phyloP scores from a whole-genome alignment of 37 sponge, comb jelly and placozoan genomes.

The Cladorhizidae sp. region DNA sequence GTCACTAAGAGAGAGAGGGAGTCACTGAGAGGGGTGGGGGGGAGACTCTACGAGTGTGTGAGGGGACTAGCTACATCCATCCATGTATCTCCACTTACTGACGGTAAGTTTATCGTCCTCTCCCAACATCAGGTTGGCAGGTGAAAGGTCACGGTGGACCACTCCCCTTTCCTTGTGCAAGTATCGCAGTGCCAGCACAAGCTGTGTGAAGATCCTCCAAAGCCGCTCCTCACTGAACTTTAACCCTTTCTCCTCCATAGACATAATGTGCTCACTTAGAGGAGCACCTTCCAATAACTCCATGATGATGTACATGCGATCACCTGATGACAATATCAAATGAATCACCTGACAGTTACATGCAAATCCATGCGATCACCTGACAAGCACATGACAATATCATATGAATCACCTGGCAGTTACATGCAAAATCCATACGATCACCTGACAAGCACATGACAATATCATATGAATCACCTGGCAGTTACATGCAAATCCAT shows the following conservation, averaged over 20 bases:
- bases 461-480: too few relatives aligned
- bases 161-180: conserved; percentile 88
- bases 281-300: conserved; percentile 89
- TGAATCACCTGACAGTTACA: too few relatives aligned
- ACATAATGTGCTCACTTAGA: conserved; percentile 76
- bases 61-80: too few relatives aligned
- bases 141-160: conserved; percentile 85
- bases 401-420: too few relatives aligned
- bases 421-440: too few relatives aligned
- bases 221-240: conserved; percentile 79
- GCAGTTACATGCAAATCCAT: too few relatives aligned
- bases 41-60: too few relatives aligned
- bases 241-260: conserved; percentile 76
- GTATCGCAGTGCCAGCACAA: conserved; percentile 86
- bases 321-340: conserved; percentile 1
- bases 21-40: too few relatives aligned
- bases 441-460: background rate
- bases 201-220: conserved; percentile 88
- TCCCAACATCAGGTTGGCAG: conserved; percentile 91
- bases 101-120: conserved; percentile 84
- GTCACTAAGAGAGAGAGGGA: too few relatives aligned
- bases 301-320: conserved; percentile 92
- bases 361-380: too few relatives aligned
- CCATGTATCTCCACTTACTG: conserved; percentile 83
- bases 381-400: background rate